These are phyloP conservation scores for Oscheius sp. DNA, from an alignment of 2,888 invertebrate genomes.

Conservation along the genomic window DNA sequence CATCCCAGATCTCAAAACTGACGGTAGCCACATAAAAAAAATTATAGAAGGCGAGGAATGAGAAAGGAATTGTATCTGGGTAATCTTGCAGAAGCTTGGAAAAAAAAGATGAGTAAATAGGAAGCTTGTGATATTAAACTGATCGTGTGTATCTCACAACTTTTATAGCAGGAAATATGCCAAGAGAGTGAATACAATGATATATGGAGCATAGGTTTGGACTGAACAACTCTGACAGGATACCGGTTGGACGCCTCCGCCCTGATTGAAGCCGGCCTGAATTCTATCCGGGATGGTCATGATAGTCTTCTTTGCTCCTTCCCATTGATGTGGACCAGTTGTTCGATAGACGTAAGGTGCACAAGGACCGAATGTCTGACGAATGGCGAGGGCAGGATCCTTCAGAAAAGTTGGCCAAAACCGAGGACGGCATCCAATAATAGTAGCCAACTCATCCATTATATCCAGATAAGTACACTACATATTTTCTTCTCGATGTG, in stretches of 20 bases:
- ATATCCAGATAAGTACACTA: conserved; percentile 58
- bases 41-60: conserved; percentile 52
- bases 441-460: conserved; percentile 73
- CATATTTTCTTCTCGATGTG: too few species aligned
- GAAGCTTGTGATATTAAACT: not conserved
- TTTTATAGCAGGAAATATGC: conserved; percentile 6
- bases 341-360: conserved; percentile 46
- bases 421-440: conserved; percentile 72
- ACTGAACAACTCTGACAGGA: not conserved
- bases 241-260: not conserved
- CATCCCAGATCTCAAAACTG: too few species aligned
- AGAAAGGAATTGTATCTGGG: conserved; percentile 57
- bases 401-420: conserved; percentile 64
- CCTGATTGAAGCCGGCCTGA: conserved; percentile 20
- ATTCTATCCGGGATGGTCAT: conserved; percentile 13
- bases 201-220: not conserved
- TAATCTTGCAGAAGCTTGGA: not conserved
- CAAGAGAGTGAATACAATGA: not conserved
- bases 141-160: not conserved
- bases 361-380: conserved; percentile 42
- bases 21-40: conserved; percentile 59
- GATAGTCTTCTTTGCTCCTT: conserved; percentile 29
- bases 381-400: conserved; percentile 43
- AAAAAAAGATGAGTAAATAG: not conserved
- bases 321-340: conserved; percentile 72